Percentiles rank a stretch among this genome's conserved stretches.
phyloP scores from a whole-genome alignment of 2,113 vertebrate species.

The Poeciliopsis turrubarensis region DNA sequence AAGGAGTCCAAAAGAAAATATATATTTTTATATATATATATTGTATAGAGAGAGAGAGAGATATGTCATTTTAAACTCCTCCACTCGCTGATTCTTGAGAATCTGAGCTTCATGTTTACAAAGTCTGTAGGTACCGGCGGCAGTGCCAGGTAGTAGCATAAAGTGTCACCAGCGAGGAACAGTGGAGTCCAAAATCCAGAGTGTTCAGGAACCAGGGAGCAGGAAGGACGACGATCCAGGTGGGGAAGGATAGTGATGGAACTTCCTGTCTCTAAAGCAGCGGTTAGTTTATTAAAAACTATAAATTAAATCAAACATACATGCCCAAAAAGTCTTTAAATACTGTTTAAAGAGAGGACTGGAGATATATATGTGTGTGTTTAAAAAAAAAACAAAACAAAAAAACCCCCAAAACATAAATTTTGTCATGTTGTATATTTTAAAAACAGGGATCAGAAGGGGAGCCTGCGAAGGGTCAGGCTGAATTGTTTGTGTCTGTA shows the following conservation, averaged over 20 bases:
- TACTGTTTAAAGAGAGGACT: slow-evolving; percentile 67
- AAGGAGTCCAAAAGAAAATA: slow-evolving; percentile 27
- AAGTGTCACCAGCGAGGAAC: slow-evolving; percentile 27
- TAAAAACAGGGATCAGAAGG: slow-evolving; percentile 20
- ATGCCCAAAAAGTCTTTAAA: slow-evolving; percentile 72
- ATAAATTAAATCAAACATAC: slow-evolving; percentile 78
- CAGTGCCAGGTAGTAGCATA: slow-evolving; percentile 60
- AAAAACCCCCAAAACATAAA: slow-evolving; percentile 26
- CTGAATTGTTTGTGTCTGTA: slow-evolving; percentile 60
- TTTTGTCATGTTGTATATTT: slow-evolving; percentile 56
- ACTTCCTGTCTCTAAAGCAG: slow-evolving; percentile 69
- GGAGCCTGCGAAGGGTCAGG: slow-evolving; percentile 40
- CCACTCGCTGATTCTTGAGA: slow-evolving; percentile 64
- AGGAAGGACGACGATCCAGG: background rate
- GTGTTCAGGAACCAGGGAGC: slow-evolving; percentile 40
- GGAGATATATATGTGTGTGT: background rate
- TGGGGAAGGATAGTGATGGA: slow-evolving; percentile 20
- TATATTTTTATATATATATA: slow-evolving; percentile 28
- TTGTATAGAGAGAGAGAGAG: slow-evolving; percentile 18
- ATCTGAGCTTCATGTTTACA: slow-evolving; percentile 49
- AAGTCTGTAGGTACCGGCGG: slow-evolving; percentile 35
- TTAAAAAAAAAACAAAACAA: background rate
- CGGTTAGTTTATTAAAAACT: slow-evolving; percentile 70
- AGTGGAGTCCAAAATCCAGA: slow-evolving; percentile 24
- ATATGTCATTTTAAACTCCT: slow-evolving; percentile 68